Conservation (phyloP, 2,888 invertebrate genomes). For the Phorcus lineatus region DNA sequence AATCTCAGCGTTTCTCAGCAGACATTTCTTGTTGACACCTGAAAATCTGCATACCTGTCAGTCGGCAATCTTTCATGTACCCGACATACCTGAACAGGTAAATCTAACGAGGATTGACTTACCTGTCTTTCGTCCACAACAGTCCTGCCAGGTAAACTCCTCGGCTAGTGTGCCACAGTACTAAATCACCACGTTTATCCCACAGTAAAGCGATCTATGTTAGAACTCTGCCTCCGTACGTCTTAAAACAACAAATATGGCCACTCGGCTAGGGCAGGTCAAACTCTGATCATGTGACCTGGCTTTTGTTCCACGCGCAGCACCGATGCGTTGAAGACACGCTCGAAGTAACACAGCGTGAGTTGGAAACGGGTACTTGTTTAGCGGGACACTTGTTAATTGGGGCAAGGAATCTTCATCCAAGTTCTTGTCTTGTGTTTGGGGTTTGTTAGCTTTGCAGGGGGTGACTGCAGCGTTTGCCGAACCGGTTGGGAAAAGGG, state of each 20-base stretch:
- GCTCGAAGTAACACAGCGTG: not conserved
- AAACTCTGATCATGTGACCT: constrained; percentile 26
- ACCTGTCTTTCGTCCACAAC: not conserved
- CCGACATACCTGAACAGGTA: constrained; percentile 11
- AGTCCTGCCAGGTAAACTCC: not conserved
- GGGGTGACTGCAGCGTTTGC: no score
- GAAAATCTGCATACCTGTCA: constrained; percentile 16
- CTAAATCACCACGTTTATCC: not conserved
- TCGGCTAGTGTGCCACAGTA: not conserved
- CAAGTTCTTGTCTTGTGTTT: no score
- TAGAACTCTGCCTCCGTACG: not conserved
- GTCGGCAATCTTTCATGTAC: not conserved
- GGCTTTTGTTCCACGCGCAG: constrained; percentile 12
- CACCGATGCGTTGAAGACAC: not conserved
- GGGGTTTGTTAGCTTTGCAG: no score
- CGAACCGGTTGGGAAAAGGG: no score
- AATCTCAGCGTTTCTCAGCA: no score
- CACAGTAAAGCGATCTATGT: not conserved
- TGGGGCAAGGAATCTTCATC: no score
- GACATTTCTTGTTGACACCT: not conserved
- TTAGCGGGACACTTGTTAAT: no score
- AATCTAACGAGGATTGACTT: not conserved
- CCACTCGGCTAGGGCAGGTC: constrained; percentile 23
- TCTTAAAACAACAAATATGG: constrained; percentile 25
- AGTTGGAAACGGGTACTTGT: not conserved